Base-by-base conservation (phyloP, 2,888 invertebrate genomes). In the Lucinisca nassula region DNA sequence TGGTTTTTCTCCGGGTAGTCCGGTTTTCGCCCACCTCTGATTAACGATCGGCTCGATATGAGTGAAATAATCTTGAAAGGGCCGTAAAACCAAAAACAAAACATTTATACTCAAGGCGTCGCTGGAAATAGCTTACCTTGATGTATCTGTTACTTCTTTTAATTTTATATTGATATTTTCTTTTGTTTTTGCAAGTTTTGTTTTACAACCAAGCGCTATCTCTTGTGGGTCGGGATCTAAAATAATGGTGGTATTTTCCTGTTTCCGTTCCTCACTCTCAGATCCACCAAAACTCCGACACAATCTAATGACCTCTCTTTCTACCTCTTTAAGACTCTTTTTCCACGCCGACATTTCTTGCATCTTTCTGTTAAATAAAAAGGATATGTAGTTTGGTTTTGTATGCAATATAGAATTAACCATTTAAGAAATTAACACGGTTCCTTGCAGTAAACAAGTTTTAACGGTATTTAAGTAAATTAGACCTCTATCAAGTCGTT, bases 161-260 rank as follows among this genome's bases (percentile, higher is more conserved):
- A 90, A 32, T 35, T 76, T 84, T 1, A 51, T 80, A 55, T 83
- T 85, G 24, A 90, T 78, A 70, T 90, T 90, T n/a, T 90, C 90
- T 84, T 85, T 88, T 14, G 90, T 85, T 61, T 90, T 90, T 79
- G 86, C 85, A 14, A 90, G 79, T 38, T 90, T 90, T 73, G 83
- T 79, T 51, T 87, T 90, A 49, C 87, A 87, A 40, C n/a, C 40
- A 21, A 74, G 55, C 3, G 83, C 35, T 35, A 90, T 72, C 21
- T 70, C 84, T n/a, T 84, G 72, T 35, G 88, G 85, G 38, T 90
- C 90, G 0, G 73, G 61, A 14, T 90, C 87, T 30, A 61, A 70
- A 0, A 37, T 10, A n/a, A 73, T 17, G 17, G 74, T 35, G 1
- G 85, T 84, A 35, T 37, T 24, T 27, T 84, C 83, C 17, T 32